Evolutionary conservation across 2,888 invertebrate species (phyloP), one percentile per base, ranked within the genome.

Genomic region (Drosophila fulvimacula): DNA sequence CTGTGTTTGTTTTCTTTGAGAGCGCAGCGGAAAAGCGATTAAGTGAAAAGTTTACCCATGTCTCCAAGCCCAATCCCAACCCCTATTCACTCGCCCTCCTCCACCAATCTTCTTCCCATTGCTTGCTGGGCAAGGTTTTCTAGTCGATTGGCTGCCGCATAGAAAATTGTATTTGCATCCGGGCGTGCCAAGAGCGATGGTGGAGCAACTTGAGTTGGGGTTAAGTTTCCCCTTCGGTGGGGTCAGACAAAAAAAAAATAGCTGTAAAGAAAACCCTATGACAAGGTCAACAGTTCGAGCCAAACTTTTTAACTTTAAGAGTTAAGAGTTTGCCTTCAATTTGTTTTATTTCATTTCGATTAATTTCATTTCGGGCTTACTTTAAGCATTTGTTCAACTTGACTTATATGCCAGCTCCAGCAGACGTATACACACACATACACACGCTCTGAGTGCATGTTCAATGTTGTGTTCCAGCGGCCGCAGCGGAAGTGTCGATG

Each of bases 401-500:
- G 51, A 70, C 55, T 56, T 70, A 73, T 59, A 48, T 38, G 46
- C 27, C 38, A 48, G 44, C 27, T 19, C 27, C 51, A 24, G 51
- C 48, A 32, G 17, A 6, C 9, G 1, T 21, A 21, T 36, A 24
- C 15, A 36, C 39, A 38, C 15, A 53, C 39, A 44, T 27, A 52
- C 17, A 34, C 46, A 51, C n/a, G 36, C 21, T 46, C n/a, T 46
- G 39, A 30, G 57, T 21, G 42, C 41, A 59, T 62, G 60, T 62
- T 79, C 69, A 84, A 71, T 74, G 82, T 74, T 79, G 64, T 68
- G 41, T 64, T 59, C 38, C 60, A 55, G 41, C 57, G 60, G 66
- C 51, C 46, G 27, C 64, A 67, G 62, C 63, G 76, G 90, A 90
- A 86, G 80, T 82, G 89, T 76, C 82, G 88, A 88, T 90, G 90